phyloP scores from a whole-genome alignment of 2,797 vertebrate genomes.

The Zalophus californianus region DNA sequence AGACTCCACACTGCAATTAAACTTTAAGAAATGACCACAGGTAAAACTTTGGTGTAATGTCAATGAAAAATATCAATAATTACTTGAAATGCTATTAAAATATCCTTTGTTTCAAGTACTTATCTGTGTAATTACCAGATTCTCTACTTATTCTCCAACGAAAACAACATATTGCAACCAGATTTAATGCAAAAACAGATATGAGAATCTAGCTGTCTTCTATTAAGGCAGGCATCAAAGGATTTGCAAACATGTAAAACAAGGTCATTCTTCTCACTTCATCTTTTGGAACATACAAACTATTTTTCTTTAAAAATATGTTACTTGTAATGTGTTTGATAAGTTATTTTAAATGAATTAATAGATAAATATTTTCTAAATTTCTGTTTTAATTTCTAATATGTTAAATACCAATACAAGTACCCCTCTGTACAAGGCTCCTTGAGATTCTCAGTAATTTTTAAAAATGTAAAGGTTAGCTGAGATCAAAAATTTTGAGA shows the following conservation, averaged over 20 bases:
- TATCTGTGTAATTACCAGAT: background rate
- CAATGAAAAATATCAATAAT: background rate
- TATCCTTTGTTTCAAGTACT: background rate
- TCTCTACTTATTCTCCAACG: background rate
- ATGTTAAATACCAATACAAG: background rate
- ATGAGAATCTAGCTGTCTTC: background rate
- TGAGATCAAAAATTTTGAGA: background rate
- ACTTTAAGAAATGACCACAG: background rate
- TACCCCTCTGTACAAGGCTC: background rate
- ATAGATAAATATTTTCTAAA: slow-evolving; percentile 1
- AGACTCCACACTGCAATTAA: background rate
- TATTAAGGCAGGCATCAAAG: background rate
- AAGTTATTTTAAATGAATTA: background rate
- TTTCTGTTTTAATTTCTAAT: slow-evolving; percentile 22
- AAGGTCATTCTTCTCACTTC: background rate
- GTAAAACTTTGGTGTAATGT: background rate
- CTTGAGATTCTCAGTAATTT: background rate
- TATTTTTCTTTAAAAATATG: background rate
- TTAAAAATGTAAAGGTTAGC: background rate
- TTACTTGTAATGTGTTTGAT: background rate
- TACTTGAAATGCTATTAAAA: slow-evolving; percentile 21
- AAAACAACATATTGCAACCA: background rate
- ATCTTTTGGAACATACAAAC: background rate
- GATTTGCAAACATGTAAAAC: slow-evolving; percentile 3
- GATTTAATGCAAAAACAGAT: background rate